Percentiles rank a stretch among this genome's conserved stretches.
Conservation (phyloP, 1,140 invertebrate species). For the Papilio machaon region DNA sequence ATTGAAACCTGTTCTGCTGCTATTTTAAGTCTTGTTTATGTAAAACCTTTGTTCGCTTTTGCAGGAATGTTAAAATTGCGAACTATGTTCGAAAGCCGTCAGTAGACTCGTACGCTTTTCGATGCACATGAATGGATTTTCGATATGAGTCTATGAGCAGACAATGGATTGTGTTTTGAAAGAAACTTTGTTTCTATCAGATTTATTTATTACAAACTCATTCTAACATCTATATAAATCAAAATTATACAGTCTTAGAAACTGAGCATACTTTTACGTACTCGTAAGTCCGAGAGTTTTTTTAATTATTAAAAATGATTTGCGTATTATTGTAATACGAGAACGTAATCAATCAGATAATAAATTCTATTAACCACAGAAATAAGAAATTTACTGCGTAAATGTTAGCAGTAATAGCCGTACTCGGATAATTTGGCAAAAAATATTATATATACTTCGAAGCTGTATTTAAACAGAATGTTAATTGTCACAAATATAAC, state of each 20-base stretch:
- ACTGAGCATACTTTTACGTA: no score
- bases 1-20: not conserved
- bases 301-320: no score
- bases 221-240: not conserved
- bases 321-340: no score
- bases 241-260: not conserved
- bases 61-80: not conserved
- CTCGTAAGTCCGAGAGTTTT: no score
- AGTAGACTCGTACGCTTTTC: not conserved
- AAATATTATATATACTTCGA: no score
- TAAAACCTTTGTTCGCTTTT: not conserved
- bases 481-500: no score
- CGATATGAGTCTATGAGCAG: slow-evolving; percentile 9
- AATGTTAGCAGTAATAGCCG: no score
- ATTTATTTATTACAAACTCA: not conserved
- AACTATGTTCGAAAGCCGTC: not conserved
- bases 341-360: no score
- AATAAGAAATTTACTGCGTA: no score
- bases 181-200: slow-evolving; percentile 1
- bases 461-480: no score
- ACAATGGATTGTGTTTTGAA: slow-evolving; percentile 20
- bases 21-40: not conserved
- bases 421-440: no score
- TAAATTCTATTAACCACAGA: no score
- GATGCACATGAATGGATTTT: slow-evolving; percentile 18